Percentiles rank a stretch among this genome's conserved stretches.
Conservation (phyloP, 2,797 vertebrate genomes). For the Xerus rutilus region DNA sequence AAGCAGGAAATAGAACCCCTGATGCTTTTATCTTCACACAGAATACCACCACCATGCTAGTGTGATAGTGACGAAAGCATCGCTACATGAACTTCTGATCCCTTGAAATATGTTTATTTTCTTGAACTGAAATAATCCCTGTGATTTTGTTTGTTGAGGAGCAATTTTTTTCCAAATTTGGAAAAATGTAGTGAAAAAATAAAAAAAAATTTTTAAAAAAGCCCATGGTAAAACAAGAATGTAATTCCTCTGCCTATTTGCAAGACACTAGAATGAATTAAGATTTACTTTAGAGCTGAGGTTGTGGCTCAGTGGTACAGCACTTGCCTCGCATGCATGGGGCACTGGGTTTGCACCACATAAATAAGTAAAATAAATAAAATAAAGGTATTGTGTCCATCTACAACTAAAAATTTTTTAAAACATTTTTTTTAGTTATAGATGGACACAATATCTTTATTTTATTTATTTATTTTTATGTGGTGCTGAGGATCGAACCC, state of each 20-base stretch:
- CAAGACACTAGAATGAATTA: constrained; percentile 70
- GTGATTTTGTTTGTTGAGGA: constrained; percentile 86
- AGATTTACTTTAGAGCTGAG: constrained; percentile 37
- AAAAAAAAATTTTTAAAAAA: constrained; percentile 11
- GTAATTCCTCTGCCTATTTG: constrained; percentile 79
- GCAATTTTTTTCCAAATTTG: constrained; percentile 75
- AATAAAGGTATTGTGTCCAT: too few relatives aligned
- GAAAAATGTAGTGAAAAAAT: constrained; percentile 77
- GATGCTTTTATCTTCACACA: not conserved
- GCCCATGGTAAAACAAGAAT: constrained; percentile 62
- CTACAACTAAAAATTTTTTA: too few relatives aligned
- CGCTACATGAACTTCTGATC: constrained; percentile 78
- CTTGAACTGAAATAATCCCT: constrained; percentile 80
- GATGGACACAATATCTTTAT: too few relatives aligned
- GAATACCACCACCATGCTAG: not conserved
- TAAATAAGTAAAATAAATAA: too few relatives aligned
- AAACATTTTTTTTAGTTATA: too few relatives aligned
- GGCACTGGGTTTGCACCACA: too few relatives aligned
- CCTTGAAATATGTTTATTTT: constrained; percentile 79
- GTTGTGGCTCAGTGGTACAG: too few relatives aligned
- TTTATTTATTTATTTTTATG: too few relatives aligned
- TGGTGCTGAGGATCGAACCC: too few relatives aligned
- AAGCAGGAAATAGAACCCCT: constrained; percentile 55
- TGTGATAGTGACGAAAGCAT: constrained; percentile 28
- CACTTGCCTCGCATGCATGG: too few relatives aligned